Evolutionary conservation across 2,797 vertebrate genomes (phyloP), one percentile per base, ranked within the genome.

Genomic region (Gymnothorax reevesii): DNA sequence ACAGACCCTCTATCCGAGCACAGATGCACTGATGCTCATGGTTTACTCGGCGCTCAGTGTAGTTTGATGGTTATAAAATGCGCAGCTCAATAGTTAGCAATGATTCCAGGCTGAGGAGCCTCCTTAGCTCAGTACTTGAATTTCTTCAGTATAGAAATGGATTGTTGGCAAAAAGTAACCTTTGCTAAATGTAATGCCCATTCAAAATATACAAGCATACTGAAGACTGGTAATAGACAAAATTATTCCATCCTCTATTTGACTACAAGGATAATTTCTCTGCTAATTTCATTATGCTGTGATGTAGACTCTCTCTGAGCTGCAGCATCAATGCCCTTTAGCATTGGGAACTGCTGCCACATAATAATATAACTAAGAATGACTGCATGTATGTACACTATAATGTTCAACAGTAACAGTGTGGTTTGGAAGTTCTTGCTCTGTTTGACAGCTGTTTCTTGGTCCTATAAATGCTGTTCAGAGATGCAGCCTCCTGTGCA

Each of bases 351-450:
- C 77, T 54, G 20, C 55, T 55, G 55, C 52, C 10, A 80, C 17
- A 80, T 80, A 80, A 80, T 52, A 80, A 52, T 55, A 22, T 80
- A 17, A 49, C 77, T n/a, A 54, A n/a, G 17, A 49, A 55, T 80
- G 77, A 80, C 55, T 54, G 77, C 52, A n/a, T 8, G 42, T 80
- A 55, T 42, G 33, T 42, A 42, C 33, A 33, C 52, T 77, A 42
- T 49, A 55, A 52, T 55, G 77, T 80, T 52, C n/a, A 49, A 55
- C 52, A 55, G 55, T 49, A 80, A 22, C 55, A 52, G 22, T 22
- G 77, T 80, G 77, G 49, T 52, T 80, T 20, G 55, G 77, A 49
- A 55, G 9, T 80, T 80, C 49, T 10, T 52, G 20, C 2, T 80
- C 52, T 52, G 17, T 55, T 20, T n/a, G 77, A 80, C 42, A 77